phyloP scores from a whole-genome alignment of 2,888 invertebrate species.

The Spicauda simplicius region DNA sequence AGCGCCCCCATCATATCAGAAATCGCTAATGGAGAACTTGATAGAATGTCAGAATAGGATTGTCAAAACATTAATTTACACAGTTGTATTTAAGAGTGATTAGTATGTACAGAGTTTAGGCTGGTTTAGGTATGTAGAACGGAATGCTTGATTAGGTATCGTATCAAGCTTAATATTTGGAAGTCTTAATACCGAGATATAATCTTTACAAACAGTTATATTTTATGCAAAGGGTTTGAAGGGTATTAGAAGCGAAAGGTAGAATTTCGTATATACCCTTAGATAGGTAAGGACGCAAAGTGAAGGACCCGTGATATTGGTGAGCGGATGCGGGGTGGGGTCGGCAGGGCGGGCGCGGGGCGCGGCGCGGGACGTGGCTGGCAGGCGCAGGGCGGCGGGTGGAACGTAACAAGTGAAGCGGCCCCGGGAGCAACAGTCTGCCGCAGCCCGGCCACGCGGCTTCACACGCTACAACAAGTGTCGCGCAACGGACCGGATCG shows the following conservation, averaged over 20 bases:
- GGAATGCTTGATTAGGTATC: no score
- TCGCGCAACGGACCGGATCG: constrained; percentile 50
- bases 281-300: constrained; percentile 74
- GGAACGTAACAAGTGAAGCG: constrained; percentile 84
- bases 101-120: neutral
- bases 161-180: neutral
- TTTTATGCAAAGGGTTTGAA: constrained; percentile 22
- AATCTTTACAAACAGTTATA: neutral
- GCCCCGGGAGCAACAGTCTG: constrained; percentile 85
- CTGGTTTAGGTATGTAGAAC: neutral
- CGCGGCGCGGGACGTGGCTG: constrained; percentile 50
- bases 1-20: constrained; percentile 28
- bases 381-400: constrained; percentile 62
- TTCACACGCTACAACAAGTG: constrained; percentile 67
- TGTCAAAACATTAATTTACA: neutral
- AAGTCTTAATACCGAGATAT: neutral
- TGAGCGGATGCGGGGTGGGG: constrained; percentile 72
- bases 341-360: constrained; percentile 55
- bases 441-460: constrained; percentile 83
- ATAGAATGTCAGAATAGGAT: constrained; percentile 3
- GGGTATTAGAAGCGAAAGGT: constrained; percentile 46
- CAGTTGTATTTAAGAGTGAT: neutral
- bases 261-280: constrained; percentile 49
- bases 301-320: constrained; percentile 75
- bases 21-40: constrained; percentile 19